These are phyloP conservation scores for Calidris pygmaea DNA, from an alignment of 2,113 vertebrate species.

Conservation along the genomic window DNA sequence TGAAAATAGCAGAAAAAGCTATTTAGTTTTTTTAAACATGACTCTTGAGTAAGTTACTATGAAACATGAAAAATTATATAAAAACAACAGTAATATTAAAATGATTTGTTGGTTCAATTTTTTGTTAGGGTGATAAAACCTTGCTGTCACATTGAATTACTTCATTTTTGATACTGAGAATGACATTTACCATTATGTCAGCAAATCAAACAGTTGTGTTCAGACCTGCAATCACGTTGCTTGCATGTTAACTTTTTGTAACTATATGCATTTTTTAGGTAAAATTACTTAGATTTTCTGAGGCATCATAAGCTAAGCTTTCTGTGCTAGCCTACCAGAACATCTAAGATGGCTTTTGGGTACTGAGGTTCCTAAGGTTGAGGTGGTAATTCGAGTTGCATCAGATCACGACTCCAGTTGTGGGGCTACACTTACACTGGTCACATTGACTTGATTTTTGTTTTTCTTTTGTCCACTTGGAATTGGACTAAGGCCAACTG, in stretches of 20 bases:
- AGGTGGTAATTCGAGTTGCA: not conserved
- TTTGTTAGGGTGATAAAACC: not conserved
- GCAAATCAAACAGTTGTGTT: not conserved
- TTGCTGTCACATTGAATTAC: not conserved
- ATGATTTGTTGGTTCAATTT: not conserved
- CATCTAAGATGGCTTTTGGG: not conserved
- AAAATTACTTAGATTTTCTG: not conserved
- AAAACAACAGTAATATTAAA: not conserved
- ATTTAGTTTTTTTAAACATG: not conserved
- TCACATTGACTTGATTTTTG: not conserved
- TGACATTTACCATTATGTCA: not conserved
- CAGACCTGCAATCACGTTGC: not conserved
- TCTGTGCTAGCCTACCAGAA: not conserved
- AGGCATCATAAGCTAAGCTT: fast-evolving
- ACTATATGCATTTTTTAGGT: not conserved
- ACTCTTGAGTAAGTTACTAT: not conserved
- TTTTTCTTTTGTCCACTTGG: conserved; percentile 9
- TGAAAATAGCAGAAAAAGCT: not conserved
- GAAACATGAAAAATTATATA: not conserved
- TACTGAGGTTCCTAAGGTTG: not conserved
- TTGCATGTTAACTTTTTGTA: not conserved
- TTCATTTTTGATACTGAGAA: not conserved
- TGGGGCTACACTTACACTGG: not conserved
- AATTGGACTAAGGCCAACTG: not conserved
- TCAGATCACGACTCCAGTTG: not conserved